Evolutionary conservation across 2,888 invertebrate genomes (phyloP).

Genomic region (Lepas anatifera): DNA sequence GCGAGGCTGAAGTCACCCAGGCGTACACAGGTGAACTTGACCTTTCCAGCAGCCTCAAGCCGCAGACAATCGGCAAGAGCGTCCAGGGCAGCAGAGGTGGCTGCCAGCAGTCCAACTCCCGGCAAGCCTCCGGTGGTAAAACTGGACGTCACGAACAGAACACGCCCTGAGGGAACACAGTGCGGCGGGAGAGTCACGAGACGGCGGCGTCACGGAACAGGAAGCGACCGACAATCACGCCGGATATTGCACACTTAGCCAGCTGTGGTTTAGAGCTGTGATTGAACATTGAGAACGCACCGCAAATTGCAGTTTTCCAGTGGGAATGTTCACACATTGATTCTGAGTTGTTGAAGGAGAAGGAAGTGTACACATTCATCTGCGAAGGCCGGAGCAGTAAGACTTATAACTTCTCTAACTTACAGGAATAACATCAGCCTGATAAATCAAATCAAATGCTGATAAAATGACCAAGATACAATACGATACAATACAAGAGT

Average conservation of each 20-base stretch:
- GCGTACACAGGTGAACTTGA: not conserved
- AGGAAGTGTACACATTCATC: not conserved
- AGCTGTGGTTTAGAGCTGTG: not conserved
- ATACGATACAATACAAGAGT: no score
- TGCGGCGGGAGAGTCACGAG: not conserved
- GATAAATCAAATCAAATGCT: no score
- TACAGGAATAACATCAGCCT: no score
- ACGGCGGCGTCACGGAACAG: not conserved
- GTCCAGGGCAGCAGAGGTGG: conserved; percentile 63
- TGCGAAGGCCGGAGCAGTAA: no score
- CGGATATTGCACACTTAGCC: not conserved
- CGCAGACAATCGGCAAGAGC: conserved; percentile 59
- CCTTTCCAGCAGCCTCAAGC: conserved; percentile 40
- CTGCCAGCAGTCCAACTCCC: conserved; percentile 62
- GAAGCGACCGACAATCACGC: not conserved
- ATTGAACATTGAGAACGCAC: not conserved
- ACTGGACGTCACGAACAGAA: conserved; percentile 37
- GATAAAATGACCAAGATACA: no score
- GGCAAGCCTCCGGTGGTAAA: conserved; percentile 61
- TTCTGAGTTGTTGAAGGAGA: not conserved
- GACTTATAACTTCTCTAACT: no score
- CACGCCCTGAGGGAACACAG: not conserved
- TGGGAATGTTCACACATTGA: not conserved
- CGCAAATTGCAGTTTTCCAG: not conserved
- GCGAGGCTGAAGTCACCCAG: not conserved